Evolutionary conservation across 2,888 invertebrate species (phyloP), one percentile per base, ranked within the genome.

Genomic region (Podabrus alpinus): DNA sequence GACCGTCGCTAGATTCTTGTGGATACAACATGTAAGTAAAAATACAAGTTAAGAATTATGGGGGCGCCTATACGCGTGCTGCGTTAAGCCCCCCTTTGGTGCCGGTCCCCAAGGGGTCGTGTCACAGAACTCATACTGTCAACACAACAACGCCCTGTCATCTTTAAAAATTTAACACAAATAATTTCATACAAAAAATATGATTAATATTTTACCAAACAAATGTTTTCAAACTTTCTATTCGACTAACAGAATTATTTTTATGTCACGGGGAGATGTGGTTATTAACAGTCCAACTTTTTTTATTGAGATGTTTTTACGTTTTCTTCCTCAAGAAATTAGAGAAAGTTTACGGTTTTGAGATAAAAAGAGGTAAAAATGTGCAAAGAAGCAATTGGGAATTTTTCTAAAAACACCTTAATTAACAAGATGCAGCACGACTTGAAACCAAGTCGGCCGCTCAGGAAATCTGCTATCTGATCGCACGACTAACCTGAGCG

Each of bases 1-100:
- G 71, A 72, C 80, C 79, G 80, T 79, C 80, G 73, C 77, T 79
- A 77, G 75, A 76, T 78, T 80, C 79, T 45, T 45, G 45, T 45
- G 45, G 45, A 45, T 45, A 45, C 45, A 29, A 29, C 29, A 74
- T 75, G 72, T 75, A 70, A 75, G 67, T 76, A 75, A 77, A 79
- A 75, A 78, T 74, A 71, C 71, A 70, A 69, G 68, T 71, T 70
- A 74, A 76, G 77, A 72, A 60, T 77, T 78, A 79, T 79, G 78
- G 77, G 78, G 77, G 78, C 79, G 78, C 75, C 78, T 75, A 68
- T 77, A 75, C 78, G 73, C 79, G 79, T 79, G 79, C 79, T 79
- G 78, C 74, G 79, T 77, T 73, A 60, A 69, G 76, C 79, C 79
- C 79, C 78, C 78, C 76, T 77, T 75, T 71, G 77, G 69, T 72